Conservation (phyloP, 2,797 vertebrate species). For the Lateolabrax maculatus region DNA sequence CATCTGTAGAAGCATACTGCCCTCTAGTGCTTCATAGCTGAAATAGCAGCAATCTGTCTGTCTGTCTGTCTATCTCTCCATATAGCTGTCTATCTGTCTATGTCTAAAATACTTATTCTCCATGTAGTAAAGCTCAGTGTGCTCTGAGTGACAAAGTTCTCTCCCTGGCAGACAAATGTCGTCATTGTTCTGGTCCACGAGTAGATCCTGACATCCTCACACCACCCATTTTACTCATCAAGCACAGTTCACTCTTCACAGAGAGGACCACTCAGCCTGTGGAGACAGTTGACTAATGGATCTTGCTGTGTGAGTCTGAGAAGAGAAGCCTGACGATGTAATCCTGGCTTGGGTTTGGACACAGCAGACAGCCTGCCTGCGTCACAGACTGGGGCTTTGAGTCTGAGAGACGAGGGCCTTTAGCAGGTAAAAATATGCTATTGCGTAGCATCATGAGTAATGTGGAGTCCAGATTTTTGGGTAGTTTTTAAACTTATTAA, state of each 20-base stretch:
- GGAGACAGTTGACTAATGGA: background rate
- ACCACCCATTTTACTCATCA: background rate
- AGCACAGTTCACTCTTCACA: background rate
- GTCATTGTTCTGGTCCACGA: no score
- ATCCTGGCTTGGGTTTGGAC: background rate
- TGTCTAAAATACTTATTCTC: no score
- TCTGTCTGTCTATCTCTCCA: background rate
- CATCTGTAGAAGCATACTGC: conserved; percentile 59
- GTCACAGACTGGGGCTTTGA: background rate
- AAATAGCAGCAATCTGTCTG: background rate
- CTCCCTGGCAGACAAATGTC: no score
- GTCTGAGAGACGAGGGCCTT: background rate
- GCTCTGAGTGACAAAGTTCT: no score
- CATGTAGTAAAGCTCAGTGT: no score
- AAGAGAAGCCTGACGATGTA: background rate
- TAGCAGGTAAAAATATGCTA: background rate
- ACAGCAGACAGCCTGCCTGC: no score
- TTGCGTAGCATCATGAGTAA: background rate
- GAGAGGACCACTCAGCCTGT: background rate
- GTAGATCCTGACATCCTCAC: no score
- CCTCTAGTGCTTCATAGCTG: conserved; percentile 70
- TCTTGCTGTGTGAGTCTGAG: background rate
- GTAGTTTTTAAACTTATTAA: background rate
- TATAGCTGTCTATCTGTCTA: background rate
- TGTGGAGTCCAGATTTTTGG: background rate